Percentiles rank a stretch among this genome's conserved stretches.
These are phyloP conservation scores for Syngnathus floridae DNA, from an alignment of 2,113 vertebrate genomes.

Conservation along the genomic window DNA sequence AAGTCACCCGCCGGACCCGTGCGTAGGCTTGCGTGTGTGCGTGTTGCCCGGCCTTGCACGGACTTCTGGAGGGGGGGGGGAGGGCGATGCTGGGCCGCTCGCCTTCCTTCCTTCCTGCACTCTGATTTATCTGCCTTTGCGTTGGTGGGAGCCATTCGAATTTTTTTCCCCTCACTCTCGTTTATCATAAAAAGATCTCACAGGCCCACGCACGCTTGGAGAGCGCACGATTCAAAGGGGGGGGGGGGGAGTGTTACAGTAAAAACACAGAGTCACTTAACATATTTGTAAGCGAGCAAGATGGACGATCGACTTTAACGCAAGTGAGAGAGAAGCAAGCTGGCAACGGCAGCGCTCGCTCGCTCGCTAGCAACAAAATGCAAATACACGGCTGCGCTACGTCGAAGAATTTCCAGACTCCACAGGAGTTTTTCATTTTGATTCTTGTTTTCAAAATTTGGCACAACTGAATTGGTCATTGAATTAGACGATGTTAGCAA, in stretches of 20 bases:
- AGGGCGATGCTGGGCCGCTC: constrained; percentile 24
- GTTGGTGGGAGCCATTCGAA: constrained; percentile 70
- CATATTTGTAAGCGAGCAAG: not conserved
- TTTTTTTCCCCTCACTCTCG: constrained; percentile 63
- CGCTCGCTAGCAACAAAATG: not conserved
- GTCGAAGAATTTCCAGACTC: no score
- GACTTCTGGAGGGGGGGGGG: constrained; percentile 30
- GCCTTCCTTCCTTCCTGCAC: constrained; percentile 44
- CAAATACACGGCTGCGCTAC: not conserved
- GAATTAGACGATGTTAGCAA: no score
- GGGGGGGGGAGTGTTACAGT: constrained; percentile 2
- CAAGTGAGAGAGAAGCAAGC: not conserved
- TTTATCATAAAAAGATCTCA: constrained; percentile 73
- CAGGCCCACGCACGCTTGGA: constrained; percentile 69
- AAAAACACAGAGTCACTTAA: not conserved
- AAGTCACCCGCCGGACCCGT: constrained; percentile 1
- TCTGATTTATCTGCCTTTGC: constrained; percentile 63
- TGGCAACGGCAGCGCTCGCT: no score
- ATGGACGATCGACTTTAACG: not conserved
- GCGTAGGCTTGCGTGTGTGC: constrained; percentile 46
- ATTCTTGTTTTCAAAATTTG: no score
- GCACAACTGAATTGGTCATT: no score
- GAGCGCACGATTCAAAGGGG: constrained; percentile 63
- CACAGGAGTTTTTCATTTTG: no score
- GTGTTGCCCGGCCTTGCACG: constrained; percentile 45